These are phyloP conservation scores for Tanytarsus gracilentus DNA, from an alignment of 2,888 invertebrate genomes.

Conservation along the genomic window DNA sequence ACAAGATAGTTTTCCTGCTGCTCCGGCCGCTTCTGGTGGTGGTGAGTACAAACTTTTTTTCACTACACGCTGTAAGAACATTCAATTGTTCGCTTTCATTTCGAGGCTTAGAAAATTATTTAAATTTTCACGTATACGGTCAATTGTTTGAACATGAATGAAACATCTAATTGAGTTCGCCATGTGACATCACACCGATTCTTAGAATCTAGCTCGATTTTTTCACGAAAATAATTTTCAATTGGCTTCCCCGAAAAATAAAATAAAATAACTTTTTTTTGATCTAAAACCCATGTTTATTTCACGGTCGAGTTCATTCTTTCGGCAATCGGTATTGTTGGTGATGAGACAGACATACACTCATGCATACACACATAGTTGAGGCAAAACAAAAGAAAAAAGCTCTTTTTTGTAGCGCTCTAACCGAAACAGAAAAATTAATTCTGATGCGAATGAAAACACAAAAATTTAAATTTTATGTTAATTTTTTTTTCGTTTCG, in stretches of 20 bases:
- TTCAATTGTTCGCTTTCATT: slow-evolving; percentile 12
- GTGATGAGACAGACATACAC: background rate
- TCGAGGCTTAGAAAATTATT: slow-evolving; percentile 2
- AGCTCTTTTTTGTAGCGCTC: slow-evolving; percentile 10
- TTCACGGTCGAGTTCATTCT: slow-evolving; percentile 26
- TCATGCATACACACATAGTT: slow-evolving; percentile 1
- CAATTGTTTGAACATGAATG: slow-evolving; percentile 20
- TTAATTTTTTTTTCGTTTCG: slow-evolving; percentile 9
- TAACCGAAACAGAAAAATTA: background rate
- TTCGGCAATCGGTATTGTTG: slow-evolving; percentile 20
- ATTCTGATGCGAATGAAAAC: background rate
- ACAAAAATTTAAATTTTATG: slow-evolving; percentile 27
- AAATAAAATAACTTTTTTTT: background rate
- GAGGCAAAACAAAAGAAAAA: slow-evolving; percentile 4
- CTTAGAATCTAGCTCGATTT: background rate
- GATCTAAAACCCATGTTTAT: slow-evolving; percentile 16
- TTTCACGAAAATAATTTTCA: background rate
- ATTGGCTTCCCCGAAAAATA: background rate
- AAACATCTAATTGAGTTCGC: background rate
- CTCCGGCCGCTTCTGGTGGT: slow-evolving; percentile 21
- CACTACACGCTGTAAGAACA: background rate
- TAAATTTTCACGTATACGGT: slow-evolving; percentile 11
- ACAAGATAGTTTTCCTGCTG: slow-evolving; percentile 23
- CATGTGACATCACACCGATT: background rate
- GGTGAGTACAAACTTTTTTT: slow-evolving; percentile 26